Conservation (phyloP, 2,113 vertebrate species). For the Casuarius casuarius region DNA sequence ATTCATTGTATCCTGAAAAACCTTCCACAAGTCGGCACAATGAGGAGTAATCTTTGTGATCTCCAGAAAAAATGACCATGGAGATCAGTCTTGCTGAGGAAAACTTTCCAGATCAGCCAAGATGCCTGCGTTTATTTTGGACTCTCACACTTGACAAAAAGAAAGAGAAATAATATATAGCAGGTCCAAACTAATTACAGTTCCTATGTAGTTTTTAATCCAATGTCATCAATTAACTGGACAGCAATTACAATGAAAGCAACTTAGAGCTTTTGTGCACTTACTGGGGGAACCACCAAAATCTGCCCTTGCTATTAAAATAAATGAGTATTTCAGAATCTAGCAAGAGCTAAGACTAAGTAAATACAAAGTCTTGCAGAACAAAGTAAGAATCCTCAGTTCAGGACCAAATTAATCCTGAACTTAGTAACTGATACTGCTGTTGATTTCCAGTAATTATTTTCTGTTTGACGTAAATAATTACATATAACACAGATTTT, state of each 20-base stretch:
- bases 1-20: neutral
- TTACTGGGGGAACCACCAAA: neutral
- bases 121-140: neutral
- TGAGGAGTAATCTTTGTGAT: neutral
- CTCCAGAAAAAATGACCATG: neutral
- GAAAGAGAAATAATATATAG: neutral
- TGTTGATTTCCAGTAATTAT: neutral
- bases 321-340: neutral
- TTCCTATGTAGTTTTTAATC: slow-evolving; percentile 34
- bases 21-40: neutral
- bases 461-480: neutral
- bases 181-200: neutral
- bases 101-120: neutral
- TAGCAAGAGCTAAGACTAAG: neutral
- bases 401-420: neutral
- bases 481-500: neutral
- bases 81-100: neutral
- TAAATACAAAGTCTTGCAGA: neutral
- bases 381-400: neutral
- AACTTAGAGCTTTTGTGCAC: neutral
- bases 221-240: slow-evolving; percentile 12
- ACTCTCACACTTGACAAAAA: neutral
- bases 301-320: neutral
- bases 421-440: neutral
- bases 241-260: slow-evolving; percentile 19